Evolutionary conservation across 2,113 vertebrate genomes (phyloP), one percentile per base, ranked within the genome.

Genomic region (Montifringilla adamsi): DNA sequence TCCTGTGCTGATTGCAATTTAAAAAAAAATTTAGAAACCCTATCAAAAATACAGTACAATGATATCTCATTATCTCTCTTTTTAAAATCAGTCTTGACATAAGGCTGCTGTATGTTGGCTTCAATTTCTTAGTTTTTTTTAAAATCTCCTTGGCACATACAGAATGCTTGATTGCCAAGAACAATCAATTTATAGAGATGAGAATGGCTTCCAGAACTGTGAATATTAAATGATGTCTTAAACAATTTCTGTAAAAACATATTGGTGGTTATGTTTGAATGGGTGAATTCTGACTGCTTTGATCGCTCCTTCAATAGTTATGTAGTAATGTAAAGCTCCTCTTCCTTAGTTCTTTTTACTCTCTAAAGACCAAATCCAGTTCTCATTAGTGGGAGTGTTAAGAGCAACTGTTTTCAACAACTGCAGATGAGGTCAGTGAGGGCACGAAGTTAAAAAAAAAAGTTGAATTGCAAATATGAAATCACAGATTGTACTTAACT

Each of bases 161-260:
- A 77, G 80, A 86, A 87, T 87, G 50, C 27, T 83, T 63, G 47
- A 91, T 92, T 97, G 91, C 95, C 95, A 95, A 94, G 93, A 97
- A 87, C 89, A 93, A 91, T 88, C 92, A 94, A 93, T 92, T 94
- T 93, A 92, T 69, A 72, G 83, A 94, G 90, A 94, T 46, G 28
- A 11, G 7, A 81, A 56, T 73, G 59, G 49, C 58, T 96, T 95
- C 94, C 87, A 91, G 81, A 96, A 58, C 39, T 21, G 43, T 78
- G 83, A 95, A 87, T 95, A 96, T 91, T 89, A 90, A 95, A 87
- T 77, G 74, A 74, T 87, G 92, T 87, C 94, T 95, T 88, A 93
- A 97, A 33, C 35, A 37, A 85, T 97, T 98, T 96, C 75, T 94
- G n/a, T 92, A 81, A 92, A 84, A 90, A 66, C 20, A 64, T 47